Percentiles rank a stretch among this genome's conserved stretches.
Evolutionary conservation across 92 coral and sea anemone genomes (phyloP).

Genomic region (Zoanthus sociatus): DNA sequence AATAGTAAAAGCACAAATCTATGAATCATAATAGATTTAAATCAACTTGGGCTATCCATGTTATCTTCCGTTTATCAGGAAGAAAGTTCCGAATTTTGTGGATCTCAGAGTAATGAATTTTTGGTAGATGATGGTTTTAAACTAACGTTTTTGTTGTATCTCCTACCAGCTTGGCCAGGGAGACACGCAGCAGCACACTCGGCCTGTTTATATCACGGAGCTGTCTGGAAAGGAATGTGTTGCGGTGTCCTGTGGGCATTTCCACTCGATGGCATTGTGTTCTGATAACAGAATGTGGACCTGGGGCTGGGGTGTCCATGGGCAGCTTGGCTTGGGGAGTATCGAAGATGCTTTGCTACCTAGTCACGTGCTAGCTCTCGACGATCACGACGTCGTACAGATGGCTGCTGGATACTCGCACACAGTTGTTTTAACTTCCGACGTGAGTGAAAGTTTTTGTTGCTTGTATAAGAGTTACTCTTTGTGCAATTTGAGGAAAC

Average conservation of each 20-base stretch:
- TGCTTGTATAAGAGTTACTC: not conserved
- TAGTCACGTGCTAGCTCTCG: conserved; percentile 83
- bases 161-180: conserved; percentile 89
- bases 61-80: too few species aligned
- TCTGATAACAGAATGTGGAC: conserved; percentile 93
- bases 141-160: not conserved
- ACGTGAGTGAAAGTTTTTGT: conserved; percentile 56
- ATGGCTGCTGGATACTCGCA: conserved; percentile 98
- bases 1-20: too few species aligned
- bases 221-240: conserved; percentile 93
- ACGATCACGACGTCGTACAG: conserved; percentile 72
- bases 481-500: not conserved
- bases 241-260: conserved; percentile 92
- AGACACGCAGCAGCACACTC: conserved; percentile 87
- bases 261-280: conserved; percentile 94
- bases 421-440: conserved; percentile 75
- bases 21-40: too few species aligned
- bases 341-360: conserved; percentile 93
- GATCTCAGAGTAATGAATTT: too few species aligned
- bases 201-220: conserved; percentile 95
- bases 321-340: conserved; percentile 92
- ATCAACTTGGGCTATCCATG: too few species aligned
- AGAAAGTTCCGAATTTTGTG: too few species aligned
- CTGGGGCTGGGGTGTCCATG: conserved; percentile 99
- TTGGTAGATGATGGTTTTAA: not conserved